Evolutionary conservation across 2,113 vertebrate species (phyloP).

Genomic region (Theropithecus gelada): DNA sequence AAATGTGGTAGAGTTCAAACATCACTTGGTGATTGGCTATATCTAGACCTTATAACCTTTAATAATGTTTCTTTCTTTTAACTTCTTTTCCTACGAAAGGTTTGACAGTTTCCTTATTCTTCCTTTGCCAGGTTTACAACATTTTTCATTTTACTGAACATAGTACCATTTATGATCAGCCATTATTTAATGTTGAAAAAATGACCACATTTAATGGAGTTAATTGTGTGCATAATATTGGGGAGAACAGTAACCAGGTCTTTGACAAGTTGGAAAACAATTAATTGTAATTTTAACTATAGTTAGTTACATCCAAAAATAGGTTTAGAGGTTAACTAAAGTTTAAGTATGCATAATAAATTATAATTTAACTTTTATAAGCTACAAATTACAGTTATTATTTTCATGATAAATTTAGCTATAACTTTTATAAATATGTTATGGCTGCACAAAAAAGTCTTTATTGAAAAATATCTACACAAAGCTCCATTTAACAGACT

Average conservation of each 20-base stretch:
- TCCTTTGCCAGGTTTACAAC: background rate
- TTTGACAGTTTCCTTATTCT: background rate
- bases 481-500: background rate
- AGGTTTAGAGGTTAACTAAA: background rate
- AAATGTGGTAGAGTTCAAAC: background rate
- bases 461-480: background rate
- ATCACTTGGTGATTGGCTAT: background rate
- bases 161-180: background rate
- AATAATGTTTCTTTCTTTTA: background rate
- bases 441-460: background rate
- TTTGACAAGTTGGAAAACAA: background rate
- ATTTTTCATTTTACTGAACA: background rate
- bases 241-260: background rate
- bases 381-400: background rate
- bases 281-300: background rate
- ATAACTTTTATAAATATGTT: background rate
- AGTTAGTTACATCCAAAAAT: background rate
- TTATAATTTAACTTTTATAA: background rate
- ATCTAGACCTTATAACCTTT: background rate
- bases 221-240: background rate
- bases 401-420: background rate
- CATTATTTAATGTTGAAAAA: slow-evolving; percentile 34
- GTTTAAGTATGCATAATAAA: background rate
- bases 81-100: background rate
- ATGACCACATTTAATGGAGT: background rate